Evolutionary conservation across 2,113 vertebrate species (phyloP).

Genomic region (Petroica traversi): DNA sequence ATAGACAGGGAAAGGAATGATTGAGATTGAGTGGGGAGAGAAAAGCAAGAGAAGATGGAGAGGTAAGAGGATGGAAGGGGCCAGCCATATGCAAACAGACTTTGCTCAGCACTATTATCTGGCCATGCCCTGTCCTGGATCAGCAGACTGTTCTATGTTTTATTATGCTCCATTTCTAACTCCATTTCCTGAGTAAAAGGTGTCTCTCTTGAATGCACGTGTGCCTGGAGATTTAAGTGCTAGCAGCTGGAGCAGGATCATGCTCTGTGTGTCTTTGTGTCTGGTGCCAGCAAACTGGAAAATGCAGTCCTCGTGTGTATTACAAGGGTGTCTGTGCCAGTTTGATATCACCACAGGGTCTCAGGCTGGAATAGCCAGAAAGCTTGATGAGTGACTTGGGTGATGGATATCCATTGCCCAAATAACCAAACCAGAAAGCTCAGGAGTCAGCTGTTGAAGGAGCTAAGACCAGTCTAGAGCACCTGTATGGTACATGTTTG

Average conservation of each 20-base stretch:
- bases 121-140: background rate
- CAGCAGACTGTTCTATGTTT: background rate
- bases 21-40: background rate
- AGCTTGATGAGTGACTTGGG: background rate
- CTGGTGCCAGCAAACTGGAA: background rate
- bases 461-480: background rate
- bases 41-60: background rate
- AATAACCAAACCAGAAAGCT: background rate
- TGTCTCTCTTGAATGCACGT: background rate
- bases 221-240: background rate
- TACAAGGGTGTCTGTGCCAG: background rate
- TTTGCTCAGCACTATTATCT: background rate
- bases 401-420: too few relatives aligned
- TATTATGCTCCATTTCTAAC: background rate
- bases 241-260: background rate
- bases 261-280: accelerated
- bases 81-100: background rate
- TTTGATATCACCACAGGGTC: background rate
- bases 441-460: background rate
- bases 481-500: background rate
- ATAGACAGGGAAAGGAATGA: background rate
- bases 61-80: background rate
- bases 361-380: background rate
- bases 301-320: background rate
- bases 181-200: background rate